Evolutionary conservation across 2,797 vertebrate species (phyloP), one percentile per base, ranked within the genome.

Genomic region (Prionace glauca): DNA sequence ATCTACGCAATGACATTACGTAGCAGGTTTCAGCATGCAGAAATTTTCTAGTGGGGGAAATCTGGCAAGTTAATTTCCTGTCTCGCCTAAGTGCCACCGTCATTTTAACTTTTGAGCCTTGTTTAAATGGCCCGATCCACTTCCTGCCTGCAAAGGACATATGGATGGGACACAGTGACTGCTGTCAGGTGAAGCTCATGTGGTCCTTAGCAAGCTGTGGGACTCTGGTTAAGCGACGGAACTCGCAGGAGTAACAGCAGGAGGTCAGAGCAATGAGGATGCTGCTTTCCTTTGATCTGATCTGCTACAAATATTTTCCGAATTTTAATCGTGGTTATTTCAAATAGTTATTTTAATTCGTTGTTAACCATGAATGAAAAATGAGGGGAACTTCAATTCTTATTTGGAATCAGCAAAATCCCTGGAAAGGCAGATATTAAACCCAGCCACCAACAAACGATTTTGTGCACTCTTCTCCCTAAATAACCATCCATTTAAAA

Each of bases 401-500:
- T 92, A 65, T 24, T 69, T 67, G 22, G 90, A 92, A 69, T 22
- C 62, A 92, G 62, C 18, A 67, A 90, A 26, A 74, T 56, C 3
- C 71, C 18, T n/a, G 29, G 8, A 74, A 74, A 77, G 65, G 10
- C 22, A 36, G 45, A 94, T 94, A 72, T 94, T 94, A 45, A 95
- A 56, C 0, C 9, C 74, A 95, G 32, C 45, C 50, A n/a, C 50
- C 29, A 74, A 72, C 26, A 72, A 56, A 74, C 56, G 8, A 77
- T 95, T 77, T 56, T 95, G 45, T 74, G 56, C 2, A 56, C 29
- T 45, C 67, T 69, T 26, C 14, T 22, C 45, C 22, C n/a, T 71
- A 94, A 94, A 72, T 94, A 94, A 50, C 72, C 26, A 72, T 77
- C 72, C 77, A 22, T 69, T 95, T 94, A 94, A 94, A 69, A 41